A percentile compares a stretch with the other conserved stretches of the same genome.
Conservation (phyloP, 1,140 invertebrate genomes). For the Trichogramma pretiosum region DNA sequence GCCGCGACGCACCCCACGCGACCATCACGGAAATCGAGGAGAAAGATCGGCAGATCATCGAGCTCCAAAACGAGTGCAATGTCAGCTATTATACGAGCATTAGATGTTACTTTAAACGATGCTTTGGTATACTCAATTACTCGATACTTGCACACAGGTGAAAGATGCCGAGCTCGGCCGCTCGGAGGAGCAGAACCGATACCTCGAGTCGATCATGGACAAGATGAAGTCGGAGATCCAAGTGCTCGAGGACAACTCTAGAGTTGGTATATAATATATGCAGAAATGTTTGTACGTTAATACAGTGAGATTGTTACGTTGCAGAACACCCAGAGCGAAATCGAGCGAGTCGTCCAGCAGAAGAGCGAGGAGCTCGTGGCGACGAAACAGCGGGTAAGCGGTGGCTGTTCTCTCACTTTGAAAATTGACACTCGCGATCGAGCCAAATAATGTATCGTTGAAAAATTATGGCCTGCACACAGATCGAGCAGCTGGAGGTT, state of each 20-base stretch:
- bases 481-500: background rate
- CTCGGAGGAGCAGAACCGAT: conserved; percentile 12
- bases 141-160: conserved; percentile 17
- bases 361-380: background rate
- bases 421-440: too few relatives aligned
- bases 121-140: too few relatives aligned
- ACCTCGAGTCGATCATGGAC: conserved; percentile 2
- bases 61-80: conserved; percentile 13
- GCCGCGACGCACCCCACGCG: too few relatives aligned
- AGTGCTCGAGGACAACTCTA: background rate
- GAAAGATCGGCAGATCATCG: conserved; percentile 22
- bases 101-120: too few relatives aligned
- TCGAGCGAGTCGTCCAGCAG: background rate
- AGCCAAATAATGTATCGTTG: too few relatives aligned
- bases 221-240: conserved; percentile 7
- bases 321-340: background rate
- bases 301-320: too few relatives aligned
- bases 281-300: background rate
- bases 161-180: conserved; percentile 21
- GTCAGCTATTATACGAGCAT: too few relatives aligned
- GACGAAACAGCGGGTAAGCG: background rate
- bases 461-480: background rate
- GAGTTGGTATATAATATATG: conserved; percentile 1
- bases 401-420: too few relatives aligned
- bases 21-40: conserved; percentile 15